Percentiles rank a stretch among this genome's conserved stretches.
phyloP scores from a whole-genome alignment of 2,888 invertebrate genomes.

The Brassicogethes aeneus region DNA sequence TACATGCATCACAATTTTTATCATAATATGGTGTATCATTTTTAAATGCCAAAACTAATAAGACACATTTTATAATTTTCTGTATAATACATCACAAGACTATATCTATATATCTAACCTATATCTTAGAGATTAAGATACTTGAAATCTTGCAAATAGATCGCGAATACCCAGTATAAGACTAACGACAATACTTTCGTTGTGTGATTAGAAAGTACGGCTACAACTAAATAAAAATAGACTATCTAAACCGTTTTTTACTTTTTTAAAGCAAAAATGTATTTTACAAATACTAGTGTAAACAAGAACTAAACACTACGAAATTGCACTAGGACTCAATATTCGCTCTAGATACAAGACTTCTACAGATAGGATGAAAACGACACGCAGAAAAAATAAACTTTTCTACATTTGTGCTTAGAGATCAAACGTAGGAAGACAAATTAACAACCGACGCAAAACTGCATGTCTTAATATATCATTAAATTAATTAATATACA shows the following conservation, averaged over 20 bases:
- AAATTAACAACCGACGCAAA: conserved; percentile 26
- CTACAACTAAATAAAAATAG: too few species aligned
- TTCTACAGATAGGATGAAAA: conserved; percentile 14
- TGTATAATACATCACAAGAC: conserved; percentile 32
- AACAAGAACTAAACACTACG: not conserved
- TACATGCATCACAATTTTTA: conserved; percentile 36
- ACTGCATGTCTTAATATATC: conserved; percentile 20
- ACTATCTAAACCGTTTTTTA: too few species aligned
- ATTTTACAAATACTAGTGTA: not conserved
- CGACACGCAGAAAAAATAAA: conserved; percentile 19
- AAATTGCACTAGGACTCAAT: conserved; percentile 26
- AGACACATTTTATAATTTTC: conserved; percentile 35
- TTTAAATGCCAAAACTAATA: conserved; percentile 37
- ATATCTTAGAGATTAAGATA: conserved; percentile 26
- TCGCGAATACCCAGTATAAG: conserved; percentile 11
- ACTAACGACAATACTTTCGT: not conserved
- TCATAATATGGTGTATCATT: conserved; percentile 19
- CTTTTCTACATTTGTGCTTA: conserved; percentile 31
- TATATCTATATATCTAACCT: conserved; percentile 26
- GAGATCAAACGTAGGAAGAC: conserved; percentile 42
- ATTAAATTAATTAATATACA: too few species aligned
- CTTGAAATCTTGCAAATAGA: conserved; percentile 26
- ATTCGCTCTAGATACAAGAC: conserved; percentile 30
- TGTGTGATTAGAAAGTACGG: too few species aligned
- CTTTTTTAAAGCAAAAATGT: too few species aligned